Evolutionary conservation across 2,113 vertebrate species (phyloP), one percentile per base, ranked within the genome.

Genomic region (Ammospiza nelsoni): DNA sequence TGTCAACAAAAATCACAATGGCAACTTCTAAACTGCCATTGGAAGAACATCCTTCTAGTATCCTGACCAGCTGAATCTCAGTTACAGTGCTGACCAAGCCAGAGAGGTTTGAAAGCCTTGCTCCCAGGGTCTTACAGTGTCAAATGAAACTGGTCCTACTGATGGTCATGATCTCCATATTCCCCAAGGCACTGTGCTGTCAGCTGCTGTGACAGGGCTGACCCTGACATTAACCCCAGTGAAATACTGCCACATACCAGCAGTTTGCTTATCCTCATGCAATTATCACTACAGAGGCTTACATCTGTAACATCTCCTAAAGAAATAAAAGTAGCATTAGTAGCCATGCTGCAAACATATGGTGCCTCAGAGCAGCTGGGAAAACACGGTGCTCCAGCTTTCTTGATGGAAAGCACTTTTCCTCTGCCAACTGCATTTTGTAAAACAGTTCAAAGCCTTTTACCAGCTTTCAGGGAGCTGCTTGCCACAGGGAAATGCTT

Each of bases 381-480:
- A 87, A 94, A 97, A 93, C 85, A 93, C 15, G 35, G 86, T 93
- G 94, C 84, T 97, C 92, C 94, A 97, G 91, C 89, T 95, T 96
- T 95, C 95, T 91, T 97, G 91, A 89, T 75, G 69, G 76, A 94
- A 97, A 93, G 95, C 86, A 78, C 84, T 95, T 84, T 91, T 84
- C 73, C 80, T 94, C 83, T 96, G 96, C 96, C 95, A 97, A 97
- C 73, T 89, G 86, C 90, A 78, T 95, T 96, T 94, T 95, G 96
- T 95, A 96, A 95, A 95, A 94, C 95, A 97, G 95, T 96, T 97
- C 96, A 97, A 96, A 97, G 95, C 89, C 94, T 95, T 93, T 95
- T 95, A 97, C 94, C 92, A 96, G 94, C 84, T 97, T 97, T 94
- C 94, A 95, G 89, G 59, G 84, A 97, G 86, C 86, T 95, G 84